These are phyloP conservation scores for Mus spicilegus DNA, from an alignment of 2,113 vertebrate genomes.

Conservation along the genomic window DNA sequence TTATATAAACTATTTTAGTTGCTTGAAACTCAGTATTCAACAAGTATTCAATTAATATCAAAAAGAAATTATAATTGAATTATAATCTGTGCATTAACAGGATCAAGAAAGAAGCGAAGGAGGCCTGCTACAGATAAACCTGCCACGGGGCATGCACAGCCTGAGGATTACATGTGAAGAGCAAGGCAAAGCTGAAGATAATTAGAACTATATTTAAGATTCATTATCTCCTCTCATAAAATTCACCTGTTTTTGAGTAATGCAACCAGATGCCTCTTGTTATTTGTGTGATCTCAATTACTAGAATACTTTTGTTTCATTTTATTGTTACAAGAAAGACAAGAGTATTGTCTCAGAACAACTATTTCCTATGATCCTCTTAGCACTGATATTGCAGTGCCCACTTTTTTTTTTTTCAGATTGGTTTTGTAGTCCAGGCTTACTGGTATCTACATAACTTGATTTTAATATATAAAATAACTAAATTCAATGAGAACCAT, in stretches of 20 bases:
- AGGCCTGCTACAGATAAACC: background rate
- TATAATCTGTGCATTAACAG: background rate
- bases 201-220: conserved; percentile 38
- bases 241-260: background rate
- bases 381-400: background rate
- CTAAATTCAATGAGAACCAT: background rate
- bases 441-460: background rate
- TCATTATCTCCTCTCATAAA: background rate
- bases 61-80: conserved; percentile 6
- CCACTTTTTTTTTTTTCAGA: too few species aligned
- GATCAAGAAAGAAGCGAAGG: background rate
- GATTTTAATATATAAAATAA: background rate
- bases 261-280: background rate
- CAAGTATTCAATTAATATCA: background rate
- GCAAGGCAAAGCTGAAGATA: background rate
- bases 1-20: background rate
- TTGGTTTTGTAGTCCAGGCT: background rate
- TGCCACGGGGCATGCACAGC: background rate
- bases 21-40: background rate
- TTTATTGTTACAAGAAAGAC: background rate
- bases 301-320: background rate
- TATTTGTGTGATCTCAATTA: background rate
- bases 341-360: background rate
- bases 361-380: background rate
- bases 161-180: background rate